phyloP scores from a whole-genome alignment of 2,888 invertebrate species.

The Plagodis dolabraria region DNA sequence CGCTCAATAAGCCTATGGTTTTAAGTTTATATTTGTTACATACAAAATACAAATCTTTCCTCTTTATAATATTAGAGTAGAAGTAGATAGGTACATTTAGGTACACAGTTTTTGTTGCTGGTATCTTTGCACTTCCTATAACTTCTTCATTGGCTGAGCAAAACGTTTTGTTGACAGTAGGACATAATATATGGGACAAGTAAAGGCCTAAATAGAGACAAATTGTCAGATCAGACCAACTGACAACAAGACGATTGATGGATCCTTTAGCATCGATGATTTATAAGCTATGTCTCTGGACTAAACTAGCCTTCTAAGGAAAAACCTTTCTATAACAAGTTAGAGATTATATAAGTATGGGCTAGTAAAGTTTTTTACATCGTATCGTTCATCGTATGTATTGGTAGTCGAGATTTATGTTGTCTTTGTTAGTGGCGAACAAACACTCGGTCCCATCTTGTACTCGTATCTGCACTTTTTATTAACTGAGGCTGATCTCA shows the following conservation, averaged over 20 bases:
- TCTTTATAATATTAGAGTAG: no score
- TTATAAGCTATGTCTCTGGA: not conserved
- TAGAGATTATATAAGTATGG: no score
- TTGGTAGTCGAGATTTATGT: not conserved
- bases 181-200: not conserved
- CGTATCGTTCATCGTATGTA: no score
- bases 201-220: slow-evolving; percentile 6
- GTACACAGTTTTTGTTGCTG: no score
- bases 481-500: not conserved
- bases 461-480: no score
- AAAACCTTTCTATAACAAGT: not conserved
- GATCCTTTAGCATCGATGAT: slow-evolving; percentile 4
- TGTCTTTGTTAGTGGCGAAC: not conserved
- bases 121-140: no score
- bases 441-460: no score
- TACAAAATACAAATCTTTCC: no score
- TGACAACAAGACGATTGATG: slow-evolving; percentile 19
- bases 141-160: not conserved
- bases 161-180: not conserved
- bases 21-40: no score
- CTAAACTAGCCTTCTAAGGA: not conserved
- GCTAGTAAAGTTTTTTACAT: no score
- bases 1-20: no score
- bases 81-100: no score
- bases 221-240: slow-evolving; percentile 4